Conservation (phyloP, 2,888 invertebrate genomes). For the Gymnoscelis rufifasciata region DNA sequence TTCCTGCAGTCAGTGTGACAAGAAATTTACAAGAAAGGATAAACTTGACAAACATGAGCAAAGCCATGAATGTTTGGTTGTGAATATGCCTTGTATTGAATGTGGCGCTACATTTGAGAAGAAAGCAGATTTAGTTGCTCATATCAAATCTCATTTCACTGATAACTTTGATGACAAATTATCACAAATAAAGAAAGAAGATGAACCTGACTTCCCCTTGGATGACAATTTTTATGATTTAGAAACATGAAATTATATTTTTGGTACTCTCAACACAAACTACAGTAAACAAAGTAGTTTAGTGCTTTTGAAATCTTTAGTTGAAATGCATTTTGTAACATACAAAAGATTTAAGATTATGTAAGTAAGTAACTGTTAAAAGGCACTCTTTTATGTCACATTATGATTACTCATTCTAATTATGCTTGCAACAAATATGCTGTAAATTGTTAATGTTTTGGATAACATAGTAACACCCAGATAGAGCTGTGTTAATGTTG, state of each 20-base stretch:
- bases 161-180: conserved; percentile 70
- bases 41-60: conserved; percentile 83
- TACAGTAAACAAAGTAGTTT: too few species aligned
- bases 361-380: too few species aligned
- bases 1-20: conserved; percentile 83
- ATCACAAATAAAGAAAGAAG: conserved; percentile 62
- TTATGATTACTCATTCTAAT: too few species aligned
- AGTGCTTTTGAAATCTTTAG: too few species aligned
- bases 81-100: conserved; percentile 80
- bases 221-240: conserved; percentile 67
- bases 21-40: conserved; percentile 83
- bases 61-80: conserved; percentile 80
- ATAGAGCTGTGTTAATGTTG: too few species aligned
- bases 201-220: conserved; percentile 53
- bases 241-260: conserved; percentile 50
- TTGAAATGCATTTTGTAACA: too few species aligned
- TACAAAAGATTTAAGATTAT: too few species aligned
- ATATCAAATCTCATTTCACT: conserved; percentile 78
- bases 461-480: too few species aligned
- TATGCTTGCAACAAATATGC: too few species aligned
- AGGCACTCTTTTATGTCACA: too few species aligned
- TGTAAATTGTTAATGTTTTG: too few species aligned
- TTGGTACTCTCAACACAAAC: neutral
- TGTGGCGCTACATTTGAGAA: conserved; percentile 81
- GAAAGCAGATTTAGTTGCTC: conserved; percentile 78